phyloP scores from a whole-genome alignment of 2,113 vertebrate species.

The Salvelinus sp. region DNA sequence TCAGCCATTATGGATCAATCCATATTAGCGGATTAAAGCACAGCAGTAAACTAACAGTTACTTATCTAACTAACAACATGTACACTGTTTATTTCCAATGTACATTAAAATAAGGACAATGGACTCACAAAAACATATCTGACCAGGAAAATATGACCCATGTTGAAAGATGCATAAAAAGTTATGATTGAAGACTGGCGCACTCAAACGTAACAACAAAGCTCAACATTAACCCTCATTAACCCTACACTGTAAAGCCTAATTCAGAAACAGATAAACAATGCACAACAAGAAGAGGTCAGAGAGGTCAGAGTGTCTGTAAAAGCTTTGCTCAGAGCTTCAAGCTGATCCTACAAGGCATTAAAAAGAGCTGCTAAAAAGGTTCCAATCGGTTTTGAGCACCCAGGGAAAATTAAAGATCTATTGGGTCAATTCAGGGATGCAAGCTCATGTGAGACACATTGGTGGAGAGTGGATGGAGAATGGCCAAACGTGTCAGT shows the following conservation, averaged over 20 bases:
- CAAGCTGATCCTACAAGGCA: background rate
- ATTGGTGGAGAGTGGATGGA: conserved; percentile 33
- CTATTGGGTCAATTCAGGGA: conserved; percentile 55
- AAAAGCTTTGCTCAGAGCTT: background rate
- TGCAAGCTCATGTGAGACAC: conserved; percentile 64
- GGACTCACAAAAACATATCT: too few relatives aligned
- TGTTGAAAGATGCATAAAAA: background rate
- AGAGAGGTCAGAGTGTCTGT: background rate
- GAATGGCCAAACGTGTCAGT: conserved; percentile 46
- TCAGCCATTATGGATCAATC: conserved; percentile 42
- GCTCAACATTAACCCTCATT: background rate
- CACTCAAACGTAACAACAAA: background rate
- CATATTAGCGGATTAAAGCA: background rate
- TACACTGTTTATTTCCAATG: background rate
- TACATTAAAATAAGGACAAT: too few relatives aligned
- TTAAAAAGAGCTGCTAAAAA: background rate
- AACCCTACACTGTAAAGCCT: background rate
- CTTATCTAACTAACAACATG: background rate
- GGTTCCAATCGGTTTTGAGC: conserved; percentile 34
- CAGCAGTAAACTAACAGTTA: background rate
- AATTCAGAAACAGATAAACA: background rate
- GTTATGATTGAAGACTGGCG: background rate
- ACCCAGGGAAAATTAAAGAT: conserved; percentile 38
- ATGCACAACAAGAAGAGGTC: background rate
- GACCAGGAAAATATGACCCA: too few relatives aligned